Evolutionary conservation across 2,113 vertebrate genomes (phyloP), one percentile per base, ranked within the genome.

Genomic region (Apodemus speciosus): DNA sequence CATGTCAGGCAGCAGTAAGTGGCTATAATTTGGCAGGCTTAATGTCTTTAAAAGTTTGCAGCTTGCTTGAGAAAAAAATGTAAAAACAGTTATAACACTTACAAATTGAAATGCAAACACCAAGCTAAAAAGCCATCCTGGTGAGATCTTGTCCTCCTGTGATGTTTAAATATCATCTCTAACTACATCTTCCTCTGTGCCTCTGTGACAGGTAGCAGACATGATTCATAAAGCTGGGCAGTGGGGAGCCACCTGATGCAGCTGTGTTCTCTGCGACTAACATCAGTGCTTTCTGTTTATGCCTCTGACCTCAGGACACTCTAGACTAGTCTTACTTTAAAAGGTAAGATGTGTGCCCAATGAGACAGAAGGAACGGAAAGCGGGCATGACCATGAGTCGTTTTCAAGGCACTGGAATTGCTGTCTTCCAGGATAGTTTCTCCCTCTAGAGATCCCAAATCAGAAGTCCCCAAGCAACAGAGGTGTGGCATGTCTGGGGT

Each of bases 11-110:
- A 97, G 96, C 98, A 98, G 97, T 98, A 98, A 98, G 98, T 97
- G 98, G 95, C 97, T 97, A 93, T 97, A 98, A 98, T 98, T 98
- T 98, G 98, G 97, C 97, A 98, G 97, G 97, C 97, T 98, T 98
- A 97, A 97, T 95, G 95, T 97, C 97, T 97, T 98, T 98, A 98
- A 98, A 98, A 98, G 97, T 98, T 98, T 98, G 97, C 97, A 97
- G 97, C 95, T 98, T 98, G 97, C 96, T 97, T 95, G 76, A 95
- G 89, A 91, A 88, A 97, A 96, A 94, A 85, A 38, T 75, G 91
- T 91, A 60, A 76, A 38, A 96, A 91, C 91, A 97, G 91, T 96
- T 97, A 97, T 95, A 98, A 97, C 98, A 97, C 97, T 98, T 98
- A 97, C 97, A 98, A 98, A 98, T 97, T 98, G 97, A 97, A 98